phyloP scores from a whole-genome alignment of 2,797 vertebrate species.

The Gymnoscopelus braueri region DNA sequence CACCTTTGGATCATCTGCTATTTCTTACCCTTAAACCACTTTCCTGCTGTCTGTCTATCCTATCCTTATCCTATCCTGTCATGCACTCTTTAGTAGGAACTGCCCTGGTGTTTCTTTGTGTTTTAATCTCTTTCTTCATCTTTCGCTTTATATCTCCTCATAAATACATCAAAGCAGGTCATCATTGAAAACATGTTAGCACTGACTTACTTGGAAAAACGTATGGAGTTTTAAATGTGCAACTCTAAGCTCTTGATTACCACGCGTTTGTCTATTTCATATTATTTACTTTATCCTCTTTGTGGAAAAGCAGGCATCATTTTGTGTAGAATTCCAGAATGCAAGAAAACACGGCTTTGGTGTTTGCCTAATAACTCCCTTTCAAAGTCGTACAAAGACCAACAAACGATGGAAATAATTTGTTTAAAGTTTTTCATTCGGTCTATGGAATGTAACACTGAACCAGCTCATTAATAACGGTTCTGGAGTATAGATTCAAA shows the following conservation, averaged over 20 bases:
- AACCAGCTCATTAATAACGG: slow-evolving; percentile 23
- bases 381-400: slow-evolving; percentile 26
- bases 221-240: background rate
- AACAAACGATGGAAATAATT: slow-evolving; percentile 29
- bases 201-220: no score
- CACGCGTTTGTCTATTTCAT: slow-evolving; percentile 7
- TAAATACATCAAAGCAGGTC: no score
- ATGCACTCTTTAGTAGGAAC: no score
- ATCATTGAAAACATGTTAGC: no score
- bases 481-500: slow-evolving; percentile 33
- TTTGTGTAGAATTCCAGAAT: slow-evolving; percentile 1
- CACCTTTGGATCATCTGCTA: no score
- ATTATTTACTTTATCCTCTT: slow-evolving; percentile 1
- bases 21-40: no score
- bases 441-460: slow-evolving; percentile 21
- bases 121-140: no score
- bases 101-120: no score
- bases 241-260: background rate
- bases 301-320: background rate
- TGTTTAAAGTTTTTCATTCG: slow-evolving; percentile 37
- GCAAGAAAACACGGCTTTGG: background rate
- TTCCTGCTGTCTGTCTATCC: no score
- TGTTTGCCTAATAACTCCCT: slow-evolving; percentile 18
- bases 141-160: no score
- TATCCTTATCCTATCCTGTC: no score